Conservation (phyloP, 2,888 invertebrate genomes). For the Eristalis tenax region DNA sequence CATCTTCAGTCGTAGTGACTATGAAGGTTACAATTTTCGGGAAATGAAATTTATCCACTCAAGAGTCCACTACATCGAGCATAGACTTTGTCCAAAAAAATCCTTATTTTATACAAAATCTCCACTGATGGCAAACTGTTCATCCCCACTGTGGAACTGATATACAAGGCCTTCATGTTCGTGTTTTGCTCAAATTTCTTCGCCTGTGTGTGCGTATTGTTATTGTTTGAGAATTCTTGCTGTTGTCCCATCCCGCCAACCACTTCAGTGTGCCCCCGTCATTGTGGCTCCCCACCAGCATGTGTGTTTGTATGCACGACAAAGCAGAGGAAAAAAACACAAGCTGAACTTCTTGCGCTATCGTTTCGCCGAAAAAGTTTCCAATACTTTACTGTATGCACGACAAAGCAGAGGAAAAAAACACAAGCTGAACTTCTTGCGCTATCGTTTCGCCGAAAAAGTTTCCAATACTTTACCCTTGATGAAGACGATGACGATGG, state of each 20-base stretch:
- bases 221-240: constrained; percentile 4
- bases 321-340: not conserved
- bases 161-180: not conserved
- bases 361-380: not conserved
- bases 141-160: not conserved
- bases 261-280: not conserved
- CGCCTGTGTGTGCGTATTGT: not conserved
- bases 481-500: not conserved
- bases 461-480: not conserved
- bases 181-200: not conserved
- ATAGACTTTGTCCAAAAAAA: too few species aligned
- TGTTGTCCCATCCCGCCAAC: not conserved
- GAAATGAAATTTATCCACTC: too few species aligned
- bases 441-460: not conserved
- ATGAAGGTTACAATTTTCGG: too few species aligned
- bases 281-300: not conserved
- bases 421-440: constrained; percentile 9
- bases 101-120: too few species aligned
- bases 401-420: not conserved
- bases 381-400: not conserved
- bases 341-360: constrained; percentile 3
- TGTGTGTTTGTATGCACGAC: not conserved
- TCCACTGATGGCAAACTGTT: not conserved
- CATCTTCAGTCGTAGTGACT: too few species aligned
- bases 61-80: too few species aligned